phyloP scores from a whole-genome alignment of 2,888 invertebrate genomes.

The Synanthedon formicaeformis region DNA sequence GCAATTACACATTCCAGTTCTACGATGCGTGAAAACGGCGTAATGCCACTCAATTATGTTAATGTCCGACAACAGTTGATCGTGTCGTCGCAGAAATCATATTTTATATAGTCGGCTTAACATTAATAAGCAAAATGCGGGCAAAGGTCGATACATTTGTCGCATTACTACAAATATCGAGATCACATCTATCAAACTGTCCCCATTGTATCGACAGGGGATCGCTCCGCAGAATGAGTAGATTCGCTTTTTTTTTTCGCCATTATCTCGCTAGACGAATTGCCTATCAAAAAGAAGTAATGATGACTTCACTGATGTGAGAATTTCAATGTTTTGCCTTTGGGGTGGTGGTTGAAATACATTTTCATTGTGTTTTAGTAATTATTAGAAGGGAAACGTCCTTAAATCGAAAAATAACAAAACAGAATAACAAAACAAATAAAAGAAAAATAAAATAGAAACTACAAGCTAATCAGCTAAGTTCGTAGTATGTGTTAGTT shows the following conservation, averaged over 20 bases:
- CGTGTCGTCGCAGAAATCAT: conserved; percentile 8
- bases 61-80: conserved; percentile 12
- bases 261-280: conserved; percentile 24
- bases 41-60: conserved; percentile 27
- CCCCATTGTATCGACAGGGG: conserved; percentile 46
- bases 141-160: conserved; percentile 29
- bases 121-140: conserved; percentile 30
- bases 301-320: background rate
- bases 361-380: no score
- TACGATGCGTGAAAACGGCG: background rate
- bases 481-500: no score
- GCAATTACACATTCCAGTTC: background rate
- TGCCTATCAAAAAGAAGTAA: background rate
- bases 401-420: no score
- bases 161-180: conserved; percentile 39
- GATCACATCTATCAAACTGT: conserved; percentile 56
- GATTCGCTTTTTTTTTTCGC: conserved; percentile 33
- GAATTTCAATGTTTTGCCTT: background rate
- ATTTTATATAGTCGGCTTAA: conserved; percentile 13
- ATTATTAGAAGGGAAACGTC: no score
- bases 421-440: no score
- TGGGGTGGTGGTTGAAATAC: no score
- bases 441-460: no score
- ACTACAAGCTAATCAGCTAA: no score
- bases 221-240: conserved; percentile 31